Evolutionary conservation across 2,888 invertebrate genomes (phyloP).

Genomic region (Opisthograptis luteolata): DNA sequence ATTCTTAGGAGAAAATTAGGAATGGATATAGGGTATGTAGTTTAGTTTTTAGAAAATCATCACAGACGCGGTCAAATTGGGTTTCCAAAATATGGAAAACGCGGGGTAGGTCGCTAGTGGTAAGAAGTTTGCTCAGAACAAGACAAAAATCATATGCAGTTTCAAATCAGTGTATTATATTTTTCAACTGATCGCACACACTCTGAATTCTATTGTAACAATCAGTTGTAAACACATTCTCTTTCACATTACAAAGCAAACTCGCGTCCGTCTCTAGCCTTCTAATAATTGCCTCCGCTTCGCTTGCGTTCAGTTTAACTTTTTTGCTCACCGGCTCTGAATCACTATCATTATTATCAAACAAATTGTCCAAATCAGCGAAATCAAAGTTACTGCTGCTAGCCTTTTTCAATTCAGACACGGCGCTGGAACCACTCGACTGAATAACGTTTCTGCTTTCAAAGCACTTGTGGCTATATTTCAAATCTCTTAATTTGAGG

Average conservation of each 20-base stretch:
- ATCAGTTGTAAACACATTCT: constrained; percentile 50
- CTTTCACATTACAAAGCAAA: constrained; percentile 52
- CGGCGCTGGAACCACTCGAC: neutral
- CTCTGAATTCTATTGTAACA: constrained; percentile 53
- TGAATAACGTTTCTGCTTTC: constrained; percentile 18
- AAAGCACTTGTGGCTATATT: constrained; percentile 35
- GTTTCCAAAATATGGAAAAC: no score
- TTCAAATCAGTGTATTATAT: constrained; percentile 53
- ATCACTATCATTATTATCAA: constrained; percentile 53
- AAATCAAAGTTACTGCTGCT: constrained; percentile 61
- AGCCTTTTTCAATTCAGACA: constrained; percentile 10
- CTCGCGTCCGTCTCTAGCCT: constrained; percentile 58
- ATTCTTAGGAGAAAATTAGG: no score
- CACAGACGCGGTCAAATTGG: no score
- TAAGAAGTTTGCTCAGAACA: no score
- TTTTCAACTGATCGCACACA: constrained; percentile 58
- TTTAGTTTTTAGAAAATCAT: no score
- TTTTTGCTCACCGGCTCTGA: constrained; percentile 65
- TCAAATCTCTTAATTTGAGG: constrained; percentile 14
- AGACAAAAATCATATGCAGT: constrained; percentile 28
- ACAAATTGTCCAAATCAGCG: constrained; percentile 56
- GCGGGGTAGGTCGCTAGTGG: no score
- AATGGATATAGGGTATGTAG: no score
- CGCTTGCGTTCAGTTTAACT: constrained; percentile 53
- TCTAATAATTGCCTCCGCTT: constrained; percentile 51